Percentiles rank a stretch among this genome's conserved stretches.
Conservation (phyloP, 2,113 vertebrate species). For the Sminthopsis crassicaudata region DNA sequence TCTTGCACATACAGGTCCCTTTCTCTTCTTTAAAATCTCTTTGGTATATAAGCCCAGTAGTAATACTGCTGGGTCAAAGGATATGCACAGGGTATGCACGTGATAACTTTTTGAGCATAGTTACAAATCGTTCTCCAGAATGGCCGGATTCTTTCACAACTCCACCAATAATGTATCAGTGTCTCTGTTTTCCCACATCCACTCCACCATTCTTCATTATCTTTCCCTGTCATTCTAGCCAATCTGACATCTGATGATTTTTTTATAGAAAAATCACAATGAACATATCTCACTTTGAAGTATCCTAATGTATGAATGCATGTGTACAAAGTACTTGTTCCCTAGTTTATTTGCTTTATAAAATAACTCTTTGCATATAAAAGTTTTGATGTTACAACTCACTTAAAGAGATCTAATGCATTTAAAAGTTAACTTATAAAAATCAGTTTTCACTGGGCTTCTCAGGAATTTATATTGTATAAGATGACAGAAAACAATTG, state of each 20-base stretch:
- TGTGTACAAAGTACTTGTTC: background rate
- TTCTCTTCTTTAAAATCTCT: no score
- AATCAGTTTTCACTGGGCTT: background rate
- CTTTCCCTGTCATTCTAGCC: no score
- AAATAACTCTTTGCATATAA: background rate
- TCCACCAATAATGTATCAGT: no score
- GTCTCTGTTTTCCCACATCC: no score
- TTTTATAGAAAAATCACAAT: background rate
- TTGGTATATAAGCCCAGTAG: no score
- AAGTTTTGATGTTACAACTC: background rate
- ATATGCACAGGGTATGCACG: no score
- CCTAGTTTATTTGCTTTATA: background rate
- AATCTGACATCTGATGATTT: background rate
- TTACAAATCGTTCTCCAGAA: no score
- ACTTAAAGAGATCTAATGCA: background rate
- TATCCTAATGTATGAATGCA: conserved; percentile 30
- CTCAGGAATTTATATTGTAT: conserved; percentile 9
- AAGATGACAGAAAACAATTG: background rate
- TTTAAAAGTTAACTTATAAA: background rate
- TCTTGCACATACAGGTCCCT: no score
- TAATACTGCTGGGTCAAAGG: no score
- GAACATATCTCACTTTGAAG: conserved; percentile 16
- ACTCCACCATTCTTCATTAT: no score
- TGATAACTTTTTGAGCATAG: no score
- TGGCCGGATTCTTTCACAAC: no score